These are phyloP conservation scores for Arge pagana DNA, from an alignment of 2,888 invertebrate species.

Conservation along the genomic window DNA sequence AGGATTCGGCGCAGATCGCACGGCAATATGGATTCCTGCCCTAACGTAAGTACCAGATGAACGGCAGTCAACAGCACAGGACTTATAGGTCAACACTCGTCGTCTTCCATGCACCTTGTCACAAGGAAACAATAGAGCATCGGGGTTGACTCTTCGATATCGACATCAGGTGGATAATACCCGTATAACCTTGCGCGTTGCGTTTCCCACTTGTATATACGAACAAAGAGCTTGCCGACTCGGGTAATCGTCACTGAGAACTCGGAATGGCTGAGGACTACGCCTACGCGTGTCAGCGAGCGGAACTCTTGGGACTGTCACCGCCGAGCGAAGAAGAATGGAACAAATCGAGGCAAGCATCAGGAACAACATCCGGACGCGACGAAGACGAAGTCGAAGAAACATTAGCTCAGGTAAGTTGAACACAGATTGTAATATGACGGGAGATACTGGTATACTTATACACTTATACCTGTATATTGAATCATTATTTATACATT, in stretches of 20 bases:
- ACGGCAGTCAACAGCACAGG: background rate
- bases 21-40: constrained; percentile 15
- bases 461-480: too few species aligned
- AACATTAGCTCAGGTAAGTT: constrained; percentile 1
- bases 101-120: background rate
- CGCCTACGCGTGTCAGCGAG: constrained; percentile 77
- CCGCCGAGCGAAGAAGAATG: constrained; percentile 71
- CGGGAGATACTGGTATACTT: too few species aligned
- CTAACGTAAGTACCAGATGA: background rate
- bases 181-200: too few species aligned
- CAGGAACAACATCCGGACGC: constrained; percentile 17
- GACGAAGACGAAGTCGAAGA: constrained; percentile 17
- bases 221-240: too few species aligned
- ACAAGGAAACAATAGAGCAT: background rate
- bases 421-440: background rate
- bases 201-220: too few species aligned
- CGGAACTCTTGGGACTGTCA: constrained; percentile 75
- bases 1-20: constrained; percentile 15
- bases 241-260: too few species aligned
- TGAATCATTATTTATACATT: too few species aligned
- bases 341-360: constrained; percentile 27
- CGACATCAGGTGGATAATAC: too few species aligned
- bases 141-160: background rate
- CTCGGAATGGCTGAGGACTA: constrained; percentile 59
- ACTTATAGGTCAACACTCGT: too few species aligned